These are phyloP conservation scores for Corydoras maculifer DNA, from an alignment of 2,113 vertebrate genomes.

Conservation along the genomic window DNA sequence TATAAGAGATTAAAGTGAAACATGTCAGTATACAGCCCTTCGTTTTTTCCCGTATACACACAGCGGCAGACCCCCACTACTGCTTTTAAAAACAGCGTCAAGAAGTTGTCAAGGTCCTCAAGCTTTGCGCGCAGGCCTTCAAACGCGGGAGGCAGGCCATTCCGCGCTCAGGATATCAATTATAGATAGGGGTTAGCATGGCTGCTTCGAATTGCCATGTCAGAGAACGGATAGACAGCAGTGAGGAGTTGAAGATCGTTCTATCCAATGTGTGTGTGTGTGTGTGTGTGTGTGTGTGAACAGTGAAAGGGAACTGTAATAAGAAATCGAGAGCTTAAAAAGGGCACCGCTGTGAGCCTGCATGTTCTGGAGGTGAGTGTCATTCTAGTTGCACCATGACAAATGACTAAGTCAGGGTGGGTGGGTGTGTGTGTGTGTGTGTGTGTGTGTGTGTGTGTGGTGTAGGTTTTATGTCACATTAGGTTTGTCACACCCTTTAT, in stretches of 20 bases:
- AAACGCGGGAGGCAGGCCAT: slow-evolving; percentile 59
- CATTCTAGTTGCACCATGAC: too few species aligned
- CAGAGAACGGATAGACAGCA: slow-evolving; percentile 92
- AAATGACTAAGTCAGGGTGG: too few species aligned
- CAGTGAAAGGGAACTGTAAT: slow-evolving; percentile 23
- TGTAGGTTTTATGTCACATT: too few species aligned
- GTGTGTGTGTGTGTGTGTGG: too few species aligned
- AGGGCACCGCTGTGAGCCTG: slow-evolving; percentile 21
- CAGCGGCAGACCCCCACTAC: slow-evolving; percentile 20
- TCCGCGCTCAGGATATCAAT: slow-evolving; percentile 98
- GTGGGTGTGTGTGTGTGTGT: too few species aligned
- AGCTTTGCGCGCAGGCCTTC: slow-evolving; percentile 71
- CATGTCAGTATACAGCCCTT: background rate
- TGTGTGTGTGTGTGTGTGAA: slow-evolving; percentile 38
- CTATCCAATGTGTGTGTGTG: slow-evolving; percentile 83
- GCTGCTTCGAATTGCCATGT: slow-evolving; percentile 82
- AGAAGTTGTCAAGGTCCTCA: slow-evolving; percentile 85
- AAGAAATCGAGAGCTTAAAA: slow-evolving; percentile 23
- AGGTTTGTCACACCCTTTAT: too few species aligned
- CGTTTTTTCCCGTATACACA: background rate
- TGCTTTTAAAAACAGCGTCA: slow-evolving; percentile 72
- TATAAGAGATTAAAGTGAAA: background rate
- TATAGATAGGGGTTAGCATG: slow-evolving; percentile 99
- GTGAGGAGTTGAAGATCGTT: slow-evolving; percentile 94
- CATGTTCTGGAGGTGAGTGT: too few species aligned